Evolutionary conservation across 1,140 invertebrate genomes (phyloP).

Genomic region (Drosophila saltans): DNA sequence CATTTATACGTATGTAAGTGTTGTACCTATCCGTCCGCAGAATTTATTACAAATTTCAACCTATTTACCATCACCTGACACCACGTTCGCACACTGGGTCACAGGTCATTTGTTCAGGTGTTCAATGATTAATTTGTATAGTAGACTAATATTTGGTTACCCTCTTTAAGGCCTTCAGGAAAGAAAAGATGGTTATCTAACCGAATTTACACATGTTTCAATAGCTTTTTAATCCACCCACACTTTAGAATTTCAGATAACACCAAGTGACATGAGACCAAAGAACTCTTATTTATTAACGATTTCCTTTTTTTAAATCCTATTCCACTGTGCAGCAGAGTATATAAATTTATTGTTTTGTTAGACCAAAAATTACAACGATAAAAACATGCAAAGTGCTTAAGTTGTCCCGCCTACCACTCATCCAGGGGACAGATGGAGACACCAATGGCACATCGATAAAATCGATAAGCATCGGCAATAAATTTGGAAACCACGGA

Average conservation of each 20-base stretch:
- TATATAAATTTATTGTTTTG: constrained; percentile 54
- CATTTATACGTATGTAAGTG: not conserved
- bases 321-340: constrained; percentile 31
- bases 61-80: constrained; percentile 23
- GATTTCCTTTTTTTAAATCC: not conserved
- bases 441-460: constrained; percentile 41
- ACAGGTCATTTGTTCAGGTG: not conserved
- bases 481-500: constrained; percentile 52
- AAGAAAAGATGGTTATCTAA: no score
- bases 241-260: no score
- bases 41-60: constrained; percentile 54
- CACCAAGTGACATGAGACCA: no score
- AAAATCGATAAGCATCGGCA: constrained; percentile 64
- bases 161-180: no score
- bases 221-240: no score
- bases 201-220: no score
- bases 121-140: no score
- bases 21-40: not conserved
- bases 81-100: not conserved
- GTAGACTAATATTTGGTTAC: no score
- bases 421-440: constrained; percentile 19
- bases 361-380: constrained; percentile 60
- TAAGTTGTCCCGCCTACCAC: constrained; percentile 39
- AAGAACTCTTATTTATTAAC: no score
- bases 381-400: constrained; percentile 61